Percentiles rank a stretch among this genome's conserved stretches.
These are phyloP conservation scores for Lagopus muta DNA, from an alignment of 2,113 vertebrate genomes.

Conservation along the genomic window DNA sequence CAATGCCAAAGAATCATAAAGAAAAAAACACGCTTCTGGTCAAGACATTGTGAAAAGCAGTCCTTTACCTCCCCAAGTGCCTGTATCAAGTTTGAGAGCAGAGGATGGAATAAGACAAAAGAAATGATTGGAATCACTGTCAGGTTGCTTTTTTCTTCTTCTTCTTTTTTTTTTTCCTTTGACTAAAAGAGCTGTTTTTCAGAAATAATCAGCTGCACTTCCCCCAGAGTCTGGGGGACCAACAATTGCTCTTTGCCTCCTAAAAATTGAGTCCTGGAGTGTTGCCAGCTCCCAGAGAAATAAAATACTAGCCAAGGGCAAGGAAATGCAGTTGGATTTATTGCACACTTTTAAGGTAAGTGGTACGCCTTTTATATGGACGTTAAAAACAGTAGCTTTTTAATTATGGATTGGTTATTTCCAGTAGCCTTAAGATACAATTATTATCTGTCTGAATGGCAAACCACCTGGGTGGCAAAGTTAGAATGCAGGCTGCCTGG, in stretches of 20 bases:
- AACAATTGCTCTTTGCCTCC: constrained; percentile 15
- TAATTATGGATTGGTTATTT: constrained; percentile 60
- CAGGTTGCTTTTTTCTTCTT: not conserved
- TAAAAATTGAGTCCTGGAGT: constrained; percentile 22
- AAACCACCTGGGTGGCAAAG: constrained; percentile 30
- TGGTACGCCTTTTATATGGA: constrained; percentile 5
- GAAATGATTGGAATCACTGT: not conserved
- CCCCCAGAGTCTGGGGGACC: not conserved
- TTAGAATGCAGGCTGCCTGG: not conserved
- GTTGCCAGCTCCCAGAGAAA: constrained; percentile 28
- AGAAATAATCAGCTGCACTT: not conserved
- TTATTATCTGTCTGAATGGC: constrained; percentile 1
- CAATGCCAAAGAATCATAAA: not conserved
- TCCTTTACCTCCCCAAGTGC: not conserved
- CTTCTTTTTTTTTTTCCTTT: not conserved
- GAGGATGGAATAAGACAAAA: not conserved
- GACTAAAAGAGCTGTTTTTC: not conserved
- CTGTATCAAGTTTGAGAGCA: not conserved
- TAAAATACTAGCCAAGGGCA: constrained; percentile 44
- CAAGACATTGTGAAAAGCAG: not conserved
- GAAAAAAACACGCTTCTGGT: not conserved
- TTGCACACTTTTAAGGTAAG: constrained; percentile 35
- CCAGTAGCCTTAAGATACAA: constrained; percentile 50
- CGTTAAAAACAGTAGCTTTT: constrained; percentile 54
- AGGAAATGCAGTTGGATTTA: constrained; percentile 61